These are phyloP conservation scores for Phalacrocorax carbo DNA, from an alignment of 2,113 vertebrate genomes.

Conservation along the genomic window DNA sequence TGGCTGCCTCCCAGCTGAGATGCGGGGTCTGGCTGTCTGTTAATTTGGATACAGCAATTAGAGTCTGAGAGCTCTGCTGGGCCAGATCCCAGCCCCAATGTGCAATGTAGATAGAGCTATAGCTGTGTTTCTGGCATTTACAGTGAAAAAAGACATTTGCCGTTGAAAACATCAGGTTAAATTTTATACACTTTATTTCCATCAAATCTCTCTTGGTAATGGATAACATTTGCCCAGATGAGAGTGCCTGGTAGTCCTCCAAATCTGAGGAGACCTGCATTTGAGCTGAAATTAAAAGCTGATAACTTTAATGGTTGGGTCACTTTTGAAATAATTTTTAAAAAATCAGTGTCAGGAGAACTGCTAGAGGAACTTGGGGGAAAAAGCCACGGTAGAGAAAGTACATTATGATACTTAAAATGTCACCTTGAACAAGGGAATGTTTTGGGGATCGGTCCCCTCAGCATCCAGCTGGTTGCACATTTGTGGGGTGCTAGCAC, in stretches of 20 bases:
- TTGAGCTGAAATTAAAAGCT: neutral
- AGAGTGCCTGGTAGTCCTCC: neutral
- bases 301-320: neutral
- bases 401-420: neutral
- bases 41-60: conserved; percentile 21
- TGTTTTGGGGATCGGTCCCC: neutral
- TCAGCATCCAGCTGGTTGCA: neutral
- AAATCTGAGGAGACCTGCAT: neutral
- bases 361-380: neutral
- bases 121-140: neutral
- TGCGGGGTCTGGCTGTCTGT: neutral
- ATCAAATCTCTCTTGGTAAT: neutral
- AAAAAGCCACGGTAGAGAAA: neutral
- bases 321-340: neutral
- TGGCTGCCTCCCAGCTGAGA: conserved; percentile 1
- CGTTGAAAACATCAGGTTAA: neutral
- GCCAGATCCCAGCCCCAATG: neutral
- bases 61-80: neutral
- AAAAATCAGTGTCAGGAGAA: neutral
- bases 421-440: neutral
- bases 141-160: neutral
- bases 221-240: neutral
- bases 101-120: neutral
- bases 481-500: fast-evolving
- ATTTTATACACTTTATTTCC: neutral